Percentiles rank a stretch among this genome's conserved stretches.
phyloP scores from a whole-genome alignment of 2,797 vertebrate species.

The Miichthys miiuy region DNA sequence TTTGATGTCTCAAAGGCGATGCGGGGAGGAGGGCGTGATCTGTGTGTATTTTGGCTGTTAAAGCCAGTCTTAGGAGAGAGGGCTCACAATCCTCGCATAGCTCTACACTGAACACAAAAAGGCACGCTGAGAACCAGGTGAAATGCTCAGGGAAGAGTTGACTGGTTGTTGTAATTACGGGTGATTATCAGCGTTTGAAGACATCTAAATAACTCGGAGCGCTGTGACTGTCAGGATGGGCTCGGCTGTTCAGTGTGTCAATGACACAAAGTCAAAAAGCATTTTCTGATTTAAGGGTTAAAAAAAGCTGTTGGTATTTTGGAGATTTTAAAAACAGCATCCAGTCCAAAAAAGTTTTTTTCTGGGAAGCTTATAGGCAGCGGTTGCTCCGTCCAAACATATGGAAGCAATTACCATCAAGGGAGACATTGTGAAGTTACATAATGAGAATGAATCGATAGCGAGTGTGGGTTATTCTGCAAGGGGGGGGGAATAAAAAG shows the following conservation, averaged over 20 bases:
- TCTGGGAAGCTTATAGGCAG: conserved; percentile 54
- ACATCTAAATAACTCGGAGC: conserved; percentile 1
- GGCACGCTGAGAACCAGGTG: neutral
- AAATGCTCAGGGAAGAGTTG: neutral
- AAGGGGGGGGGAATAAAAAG: conserved; percentile 45
- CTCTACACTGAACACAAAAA: neutral
- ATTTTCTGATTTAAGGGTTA: conserved; percentile 29
- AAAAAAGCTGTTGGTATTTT: conserved; percentile 22
- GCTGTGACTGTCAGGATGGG: neutral
- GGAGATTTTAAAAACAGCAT: conserved; percentile 33
- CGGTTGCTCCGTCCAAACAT: conserved; percentile 52
- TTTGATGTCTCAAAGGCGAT: conserved; percentile 36
- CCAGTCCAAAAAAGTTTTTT: conserved; percentile 29
- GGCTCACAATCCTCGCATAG: neutral
- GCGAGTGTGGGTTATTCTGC: conserved; percentile 9
- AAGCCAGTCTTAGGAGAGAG: conserved; percentile 32
- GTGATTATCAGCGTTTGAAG: conserved; percentile 21
- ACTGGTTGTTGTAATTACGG: conserved; percentile 1
- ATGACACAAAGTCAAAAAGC: conserved; percentile 18
- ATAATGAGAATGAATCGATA: conserved; percentile 58
- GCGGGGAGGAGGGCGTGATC: neutral
- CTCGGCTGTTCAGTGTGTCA: conserved; percentile 16
- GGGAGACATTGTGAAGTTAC: conserved; percentile 45
- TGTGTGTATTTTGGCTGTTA: conserved; percentile 4
- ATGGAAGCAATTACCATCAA: conserved; percentile 69